Conservation (phyloP, 2,797 vertebrate species). For the Nannoperca obscura region DNA sequence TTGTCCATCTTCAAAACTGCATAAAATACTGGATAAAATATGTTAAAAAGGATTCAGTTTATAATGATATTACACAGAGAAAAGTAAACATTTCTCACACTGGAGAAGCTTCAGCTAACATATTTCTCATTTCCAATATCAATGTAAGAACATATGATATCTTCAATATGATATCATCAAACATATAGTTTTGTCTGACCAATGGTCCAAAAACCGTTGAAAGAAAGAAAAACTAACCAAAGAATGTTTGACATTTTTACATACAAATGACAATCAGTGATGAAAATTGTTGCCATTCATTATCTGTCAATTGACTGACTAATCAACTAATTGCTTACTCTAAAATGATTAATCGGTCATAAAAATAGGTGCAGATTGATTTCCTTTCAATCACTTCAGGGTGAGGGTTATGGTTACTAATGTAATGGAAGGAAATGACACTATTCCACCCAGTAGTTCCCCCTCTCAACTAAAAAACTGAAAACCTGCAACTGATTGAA, state of each 20-base stretch:
- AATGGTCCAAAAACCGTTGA: background rate
- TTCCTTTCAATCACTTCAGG: background rate
- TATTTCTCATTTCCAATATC: background rate
- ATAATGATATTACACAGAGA: background rate
- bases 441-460: background rate
- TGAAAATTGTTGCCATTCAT: background rate
- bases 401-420: too few relatives aligned
- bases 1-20: too few relatives aligned
- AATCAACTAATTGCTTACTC: background rate
- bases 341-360: background rate
- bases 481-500: constrained; percentile 80
- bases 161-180: background rate
- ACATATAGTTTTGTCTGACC: background rate
- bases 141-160: too few relatives aligned
- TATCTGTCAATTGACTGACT: background rate
- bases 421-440: constrained; percentile 8
- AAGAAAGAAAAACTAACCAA: too few relatives aligned
- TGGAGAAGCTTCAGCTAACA: background rate
- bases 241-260: background rate
- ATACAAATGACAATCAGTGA: background rate
- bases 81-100: background rate
- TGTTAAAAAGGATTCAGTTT: background rate
- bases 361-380: background rate
- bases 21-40: too few relatives aligned
- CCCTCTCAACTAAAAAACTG: constrained; percentile 19